Evolutionary conservation across 1,140 invertebrate genomes (phyloP).

Genomic region (Branchinecta lindahli): DNA sequence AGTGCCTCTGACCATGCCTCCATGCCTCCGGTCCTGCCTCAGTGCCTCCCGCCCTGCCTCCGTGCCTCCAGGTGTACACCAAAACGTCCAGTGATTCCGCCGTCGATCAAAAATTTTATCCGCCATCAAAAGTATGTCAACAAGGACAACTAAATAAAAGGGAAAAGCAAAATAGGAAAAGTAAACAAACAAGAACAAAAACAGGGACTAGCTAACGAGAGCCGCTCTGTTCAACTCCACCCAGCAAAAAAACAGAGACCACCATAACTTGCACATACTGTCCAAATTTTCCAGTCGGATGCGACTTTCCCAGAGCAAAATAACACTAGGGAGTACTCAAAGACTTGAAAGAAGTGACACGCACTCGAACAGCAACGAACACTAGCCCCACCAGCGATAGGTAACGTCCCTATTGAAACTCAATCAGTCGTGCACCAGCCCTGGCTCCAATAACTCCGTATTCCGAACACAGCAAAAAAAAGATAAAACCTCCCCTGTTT

Average conservation of each 20-base stretch:
- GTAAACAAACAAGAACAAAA: conserved; percentile 13
- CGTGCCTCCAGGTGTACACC: too few species aligned
- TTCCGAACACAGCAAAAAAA: too few species aligned
- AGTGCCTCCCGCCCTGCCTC: neutral
- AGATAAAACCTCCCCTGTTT: too few species aligned
- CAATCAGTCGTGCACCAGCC: too few species aligned
- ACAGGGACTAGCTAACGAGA: conserved; percentile 15
- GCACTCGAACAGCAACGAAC: neutral
- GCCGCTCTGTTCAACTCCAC: conserved; percentile 18
- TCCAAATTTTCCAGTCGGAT: conserved; percentile 8
- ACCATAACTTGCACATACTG: neutral
- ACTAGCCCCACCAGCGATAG: neutral
- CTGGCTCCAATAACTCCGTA: too few species aligned
- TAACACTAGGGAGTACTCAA: too few species aligned
- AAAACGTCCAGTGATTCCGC: too few species aligned
- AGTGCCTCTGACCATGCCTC: neutral
- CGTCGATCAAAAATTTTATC: neutral
- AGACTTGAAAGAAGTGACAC: too few species aligned
- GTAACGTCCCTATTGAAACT: too few species aligned
- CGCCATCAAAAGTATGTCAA: neutral
- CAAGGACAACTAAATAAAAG: neutral
- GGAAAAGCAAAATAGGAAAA: conserved; percentile 7
- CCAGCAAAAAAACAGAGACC: neutral
- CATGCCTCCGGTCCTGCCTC: neutral
- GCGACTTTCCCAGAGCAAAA: neutral